phyloP scores from a whole-genome alignment of 1,140 invertebrate species.

The Drosophila fuyamai region DNA sequence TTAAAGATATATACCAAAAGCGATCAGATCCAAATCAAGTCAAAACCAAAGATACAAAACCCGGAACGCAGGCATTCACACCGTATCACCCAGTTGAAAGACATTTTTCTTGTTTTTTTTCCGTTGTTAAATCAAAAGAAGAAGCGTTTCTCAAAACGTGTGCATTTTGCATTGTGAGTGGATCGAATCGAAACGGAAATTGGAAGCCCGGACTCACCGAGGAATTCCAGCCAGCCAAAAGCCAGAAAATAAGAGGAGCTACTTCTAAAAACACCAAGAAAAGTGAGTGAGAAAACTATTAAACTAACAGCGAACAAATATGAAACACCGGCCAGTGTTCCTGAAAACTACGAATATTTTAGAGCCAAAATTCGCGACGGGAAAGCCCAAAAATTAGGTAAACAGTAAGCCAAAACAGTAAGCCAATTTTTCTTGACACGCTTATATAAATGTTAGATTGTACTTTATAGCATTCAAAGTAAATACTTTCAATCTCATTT shows the following conservation, averaged over 20 bases:
- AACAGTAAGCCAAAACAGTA: not conserved
- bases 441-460: not conserved
- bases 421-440: not conserved
- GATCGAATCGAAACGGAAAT: slow-evolving; percentile 17
- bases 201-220: slow-evolving; percentile 3
- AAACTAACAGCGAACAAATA: not conserved
- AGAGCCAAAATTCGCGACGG: not conserved
- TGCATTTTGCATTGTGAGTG: slow-evolving; percentile 44
- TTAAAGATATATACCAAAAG: slow-evolving; percentile 1
- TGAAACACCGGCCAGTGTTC: not conserved
- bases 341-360: not conserved
- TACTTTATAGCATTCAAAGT: not conserved
- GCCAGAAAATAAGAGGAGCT: not conserved
- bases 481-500: too few relatives aligned
- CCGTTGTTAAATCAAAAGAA: slow-evolving; percentile 16
- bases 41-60: slow-evolving; percentile 9
- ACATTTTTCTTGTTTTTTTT: slow-evolving; percentile 31
- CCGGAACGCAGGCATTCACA: slow-evolving; percentile 13
- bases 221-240: slow-evolving; percentile 19
- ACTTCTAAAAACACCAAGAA: not conserved
- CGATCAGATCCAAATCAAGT: slow-evolving; percentile 29
- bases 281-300: not conserved
- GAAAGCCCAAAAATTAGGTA: not conserved
- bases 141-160: slow-evolving; percentile 8
- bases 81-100: not conserved